A percentile compares a stretch with the other conserved stretches of the same genome.
phyloP scores from a whole-genome alignment of 2,888 invertebrate genomes.

The Caenorhabditis wallacei region DNA sequence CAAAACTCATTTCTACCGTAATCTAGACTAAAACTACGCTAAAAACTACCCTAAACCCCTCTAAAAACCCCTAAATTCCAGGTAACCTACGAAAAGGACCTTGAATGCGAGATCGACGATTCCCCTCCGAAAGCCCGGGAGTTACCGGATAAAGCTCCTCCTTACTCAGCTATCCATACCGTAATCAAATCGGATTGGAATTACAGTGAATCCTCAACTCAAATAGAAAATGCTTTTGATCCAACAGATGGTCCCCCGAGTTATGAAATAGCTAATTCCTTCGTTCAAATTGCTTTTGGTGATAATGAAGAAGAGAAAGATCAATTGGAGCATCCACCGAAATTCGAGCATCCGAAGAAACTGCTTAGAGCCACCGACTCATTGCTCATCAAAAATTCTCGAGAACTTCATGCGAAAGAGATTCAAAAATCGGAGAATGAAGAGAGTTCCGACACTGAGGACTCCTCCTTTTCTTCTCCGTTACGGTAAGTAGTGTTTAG shows the following conservation, averaged over 20 bases:
- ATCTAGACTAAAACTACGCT: too few species aligned
- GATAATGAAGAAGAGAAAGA: constrained; percentile 40
- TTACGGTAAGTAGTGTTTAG: too few species aligned
- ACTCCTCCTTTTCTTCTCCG: constrained; percentile 71
- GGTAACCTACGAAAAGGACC: constrained; percentile 58
- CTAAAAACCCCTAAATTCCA: too few species aligned
- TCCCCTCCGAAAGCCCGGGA: constrained; percentile 61
- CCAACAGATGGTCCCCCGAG: constrained; percentile 83
- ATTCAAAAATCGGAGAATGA: constrained; percentile 48
- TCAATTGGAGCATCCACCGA: constrained; percentile 15
- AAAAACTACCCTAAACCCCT: too few species aligned
- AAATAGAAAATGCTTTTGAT: constrained; percentile 79
- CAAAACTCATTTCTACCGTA: too few species aligned
- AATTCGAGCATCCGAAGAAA: constrained; percentile 69
- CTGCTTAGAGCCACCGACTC: constrained; percentile 73
- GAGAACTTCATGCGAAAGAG: constrained; percentile 50
- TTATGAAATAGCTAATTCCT: constrained; percentile 73
- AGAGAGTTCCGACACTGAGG: constrained; percentile 74
- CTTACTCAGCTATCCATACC: constrained; percentile 77
- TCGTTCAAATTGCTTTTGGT: constrained; percentile 59
- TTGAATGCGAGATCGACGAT: constrained; percentile 65
- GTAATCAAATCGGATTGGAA: constrained; percentile 81
- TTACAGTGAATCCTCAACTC: constrained; percentile 68
- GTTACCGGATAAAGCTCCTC: constrained; percentile 74
- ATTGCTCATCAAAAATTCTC: constrained; percentile 70